Conservation (phyloP, 1,140 invertebrate species). For the Atta colombica region DNA sequence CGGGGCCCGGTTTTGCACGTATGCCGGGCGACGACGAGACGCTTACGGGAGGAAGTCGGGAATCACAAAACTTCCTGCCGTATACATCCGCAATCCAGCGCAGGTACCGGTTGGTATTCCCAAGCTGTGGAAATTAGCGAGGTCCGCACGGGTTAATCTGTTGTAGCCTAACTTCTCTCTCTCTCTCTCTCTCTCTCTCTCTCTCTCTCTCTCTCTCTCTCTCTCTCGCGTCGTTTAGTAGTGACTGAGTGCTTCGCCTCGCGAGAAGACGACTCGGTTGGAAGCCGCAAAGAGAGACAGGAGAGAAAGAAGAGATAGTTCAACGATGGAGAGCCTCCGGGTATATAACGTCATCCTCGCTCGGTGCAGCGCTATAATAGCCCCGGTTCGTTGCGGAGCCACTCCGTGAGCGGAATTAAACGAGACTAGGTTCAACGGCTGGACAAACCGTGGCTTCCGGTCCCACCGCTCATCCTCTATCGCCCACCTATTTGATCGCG, state of each 20-base stretch:
- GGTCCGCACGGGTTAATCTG: conserved; percentile 59
- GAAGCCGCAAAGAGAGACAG: conserved; percentile 18
- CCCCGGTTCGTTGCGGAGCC: conserved; percentile 68
- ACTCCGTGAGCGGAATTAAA: conserved; percentile 75
- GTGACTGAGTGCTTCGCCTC: not conserved
- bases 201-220: conserved; percentile 18
- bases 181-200: conserved; percentile 6
- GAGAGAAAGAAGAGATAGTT: conserved; percentile 50
- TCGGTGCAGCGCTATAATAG: conserved; percentile 70
- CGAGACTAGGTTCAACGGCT: conserved; percentile 74
- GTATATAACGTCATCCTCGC: conserved; percentile 73
- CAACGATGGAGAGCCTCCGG: conserved; percentile 64
- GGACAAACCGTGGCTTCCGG: conserved; percentile 75
- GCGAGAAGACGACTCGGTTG: conserved; percentile 19
- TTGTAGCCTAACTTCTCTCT: conserved; percentile 37
- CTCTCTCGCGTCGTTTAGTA: conserved; percentile 38
- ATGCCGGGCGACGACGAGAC: conserved; percentile 29
- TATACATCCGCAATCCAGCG: conserved; percentile 38
- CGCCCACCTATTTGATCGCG: conserved; percentile 39
- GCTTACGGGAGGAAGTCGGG: conserved; percentile 51
- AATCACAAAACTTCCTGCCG: conserved; percentile 40
- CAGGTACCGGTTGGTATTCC: conserved; percentile 53
- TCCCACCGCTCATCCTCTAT: conserved; percentile 28
- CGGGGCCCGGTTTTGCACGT: conserved; percentile 23
- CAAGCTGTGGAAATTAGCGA: conserved; percentile 71